phyloP scores from a whole-genome alignment of 1,140 invertebrate genomes.

The Drosophila subpulchrella region DNA sequence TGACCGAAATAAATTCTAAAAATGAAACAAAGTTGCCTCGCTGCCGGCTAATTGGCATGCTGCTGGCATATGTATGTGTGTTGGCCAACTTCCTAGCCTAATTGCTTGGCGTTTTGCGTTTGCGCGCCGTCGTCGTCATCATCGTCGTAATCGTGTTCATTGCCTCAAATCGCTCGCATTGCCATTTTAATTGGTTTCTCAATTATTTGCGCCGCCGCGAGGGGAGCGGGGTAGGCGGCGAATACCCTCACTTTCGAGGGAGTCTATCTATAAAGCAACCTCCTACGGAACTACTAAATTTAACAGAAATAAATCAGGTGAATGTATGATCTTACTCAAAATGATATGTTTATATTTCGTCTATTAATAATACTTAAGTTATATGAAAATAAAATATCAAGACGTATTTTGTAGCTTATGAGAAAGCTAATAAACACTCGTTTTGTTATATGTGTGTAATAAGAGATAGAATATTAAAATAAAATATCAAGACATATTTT shows the following conservation, averaged over 20 bases:
- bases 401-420: too few relatives aligned
- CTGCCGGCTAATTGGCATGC: constrained; percentile 65
- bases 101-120: constrained; percentile 69
- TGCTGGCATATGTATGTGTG: constrained; percentile 23
- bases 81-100: constrained; percentile 40
- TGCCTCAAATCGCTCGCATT: constrained; percentile 51
- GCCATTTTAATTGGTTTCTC: constrained; percentile 58
- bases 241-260: constrained; percentile 14
- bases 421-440: too few relatives aligned
- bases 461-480: too few relatives aligned
- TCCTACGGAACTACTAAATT: too few relatives aligned
- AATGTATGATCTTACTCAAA: too few relatives aligned
- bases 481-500: too few relatives aligned
- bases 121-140: constrained; percentile 57
- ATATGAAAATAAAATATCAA: too few relatives aligned
- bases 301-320: too few relatives aligned
- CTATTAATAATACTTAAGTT: too few relatives aligned
- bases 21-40: constrained; percentile 65
- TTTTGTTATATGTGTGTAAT: too few relatives aligned
- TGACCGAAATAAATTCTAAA: constrained; percentile 76
- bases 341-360: too few relatives aligned
- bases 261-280: neutral
- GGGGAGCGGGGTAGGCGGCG: neutral
- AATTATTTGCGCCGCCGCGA: constrained; percentile 41
- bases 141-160: constrained; percentile 52